Base-by-base conservation (phyloP, 2,888 invertebrate species). In the Scaptomyza tumidula region DNA sequence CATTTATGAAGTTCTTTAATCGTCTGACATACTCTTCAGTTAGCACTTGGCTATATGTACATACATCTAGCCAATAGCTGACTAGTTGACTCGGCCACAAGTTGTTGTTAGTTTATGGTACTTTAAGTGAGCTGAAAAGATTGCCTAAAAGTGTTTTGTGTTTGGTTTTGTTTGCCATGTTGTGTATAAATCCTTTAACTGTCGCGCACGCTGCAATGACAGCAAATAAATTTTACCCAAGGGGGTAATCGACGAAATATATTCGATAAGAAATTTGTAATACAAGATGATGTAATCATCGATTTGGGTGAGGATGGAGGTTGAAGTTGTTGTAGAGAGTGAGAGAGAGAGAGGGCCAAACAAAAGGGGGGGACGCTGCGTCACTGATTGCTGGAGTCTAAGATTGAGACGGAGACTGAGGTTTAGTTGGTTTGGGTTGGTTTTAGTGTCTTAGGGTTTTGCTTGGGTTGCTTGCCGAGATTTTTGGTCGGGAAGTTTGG, bases 221-320 rank as follows among this genome's bases (percentile, higher is more conserved):
- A 89, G 90, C 86, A 90, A 90, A 90, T 91, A 91, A 90, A 91
- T 91, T 90, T 89, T 80, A 91, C 91, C 91, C 91, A 87, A 85
- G 91, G 91, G 91, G 88, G 91, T 91, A 91, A 91, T 91, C 91
- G 91, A 89, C 86, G 80, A 82, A 86, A 89, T 88, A 89, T 86
- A 89, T 89, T 90, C 90, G 91, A 90, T 89, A 79, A 76, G 82
- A 88, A 89, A 86, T 89, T 88, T 81, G 90, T 86, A 83, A 80
- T 78, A 78, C 78, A 84, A 84, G 85, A 82, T 88, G 80, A 82
- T 83, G 78, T 77, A 79, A 80, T 85, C 79, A 78, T 87, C 80
- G 88, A 82, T 76, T 63, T 48, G 66, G 53, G 55, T 13, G 6
- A n/a, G 19, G 54, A 57, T 24, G 10, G 10, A 24, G 24, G 24